Percentiles rank a stretch among this genome's conserved stretches.
Evolutionary conservation across 53 echinoderm and acorn worm genomes (phyloP).

Genomic region (Hippasteria phrygiana): DNA sequence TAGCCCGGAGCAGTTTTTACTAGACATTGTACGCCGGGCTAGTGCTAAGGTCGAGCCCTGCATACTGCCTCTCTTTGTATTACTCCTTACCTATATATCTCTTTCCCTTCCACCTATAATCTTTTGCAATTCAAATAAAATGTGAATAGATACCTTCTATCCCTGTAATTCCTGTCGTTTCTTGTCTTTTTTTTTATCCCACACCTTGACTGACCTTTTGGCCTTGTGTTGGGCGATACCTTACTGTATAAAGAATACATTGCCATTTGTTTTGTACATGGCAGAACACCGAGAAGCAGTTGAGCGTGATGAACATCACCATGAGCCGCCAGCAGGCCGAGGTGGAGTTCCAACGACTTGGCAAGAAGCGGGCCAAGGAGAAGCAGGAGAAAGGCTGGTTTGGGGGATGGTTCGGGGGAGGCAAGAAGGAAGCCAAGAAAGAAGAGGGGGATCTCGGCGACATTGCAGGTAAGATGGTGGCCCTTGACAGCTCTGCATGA

Average conservation of each 20-base stretch:
- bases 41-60: too few species aligned
- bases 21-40: too few species aligned
- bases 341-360: constrained; percentile 83
- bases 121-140: too few species aligned
- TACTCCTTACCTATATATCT: too few species aligned
- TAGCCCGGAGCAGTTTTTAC: too few species aligned
- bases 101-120: too few species aligned
- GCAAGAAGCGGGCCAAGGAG: constrained; percentile 88
- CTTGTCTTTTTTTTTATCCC: too few species aligned
- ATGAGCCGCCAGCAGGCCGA: constrained; percentile 93
- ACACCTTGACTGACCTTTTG: too few species aligned
- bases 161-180: too few species aligned
- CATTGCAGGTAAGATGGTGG: constrained; percentile 72
- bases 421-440: constrained; percentile 81
- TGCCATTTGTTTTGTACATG: not conserved
- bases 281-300: constrained; percentile 77
- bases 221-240: not conserved
- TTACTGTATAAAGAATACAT: not conserved
- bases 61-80: too few species aligned
- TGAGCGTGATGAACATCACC: constrained; percentile 94
- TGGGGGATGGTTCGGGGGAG: constrained; percentile 95
- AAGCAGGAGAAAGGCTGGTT: constrained; percentile 87
- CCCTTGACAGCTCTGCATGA: too few species aligned
- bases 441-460: constrained; percentile 70
- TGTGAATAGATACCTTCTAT: too few species aligned